Conservation (phyloP, 2,797 vertebrate species). For the Amphiprion clarkii region DNA sequence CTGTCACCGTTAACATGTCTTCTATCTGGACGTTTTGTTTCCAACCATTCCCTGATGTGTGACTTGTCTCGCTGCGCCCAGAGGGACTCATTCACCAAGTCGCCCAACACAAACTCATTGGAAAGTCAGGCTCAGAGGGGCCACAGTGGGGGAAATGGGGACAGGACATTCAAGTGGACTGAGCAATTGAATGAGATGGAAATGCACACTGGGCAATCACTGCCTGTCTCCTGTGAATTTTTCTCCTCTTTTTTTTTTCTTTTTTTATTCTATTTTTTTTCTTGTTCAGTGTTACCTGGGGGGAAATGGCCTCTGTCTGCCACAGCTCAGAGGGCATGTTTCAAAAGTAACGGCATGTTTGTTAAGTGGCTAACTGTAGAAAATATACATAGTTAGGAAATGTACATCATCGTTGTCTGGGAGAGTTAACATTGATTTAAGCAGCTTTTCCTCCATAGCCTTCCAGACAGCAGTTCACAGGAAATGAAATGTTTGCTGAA, state of each 20-base stretch:
- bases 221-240: constrained; percentile 78
- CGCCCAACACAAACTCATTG: constrained; percentile 56
- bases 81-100: constrained; percentile 47
- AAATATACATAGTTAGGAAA: constrained; percentile 67
- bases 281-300: constrained; percentile 57
- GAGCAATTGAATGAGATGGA: constrained; percentile 65
- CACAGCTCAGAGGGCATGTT: constrained; percentile 45
- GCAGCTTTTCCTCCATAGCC: constrained; percentile 51
- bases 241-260: constrained; percentile 26
- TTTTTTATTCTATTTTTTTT: constrained; percentile 51
- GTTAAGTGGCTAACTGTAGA: constrained; percentile 75
- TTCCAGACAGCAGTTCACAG: constrained; percentile 43
- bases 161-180: constrained; percentile 68
- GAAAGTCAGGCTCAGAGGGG: constrained; percentile 48
- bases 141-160: constrained; percentile 30
- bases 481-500: constrained; percentile 40
- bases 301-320: constrained; percentile 45
- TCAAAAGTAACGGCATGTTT: constrained; percentile 77
- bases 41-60: constrained; percentile 54
- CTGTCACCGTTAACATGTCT: constrained; percentile 18
- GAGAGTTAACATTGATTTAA: constrained; percentile 28
- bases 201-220: constrained; percentile 74
- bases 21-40: constrained; percentile 52
- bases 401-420: constrained; percentile 50
- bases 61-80: constrained; percentile 21